Evolutionary conservation across 2,888 invertebrate species (phyloP).

Genomic region (Orchestes rusci): DNA sequence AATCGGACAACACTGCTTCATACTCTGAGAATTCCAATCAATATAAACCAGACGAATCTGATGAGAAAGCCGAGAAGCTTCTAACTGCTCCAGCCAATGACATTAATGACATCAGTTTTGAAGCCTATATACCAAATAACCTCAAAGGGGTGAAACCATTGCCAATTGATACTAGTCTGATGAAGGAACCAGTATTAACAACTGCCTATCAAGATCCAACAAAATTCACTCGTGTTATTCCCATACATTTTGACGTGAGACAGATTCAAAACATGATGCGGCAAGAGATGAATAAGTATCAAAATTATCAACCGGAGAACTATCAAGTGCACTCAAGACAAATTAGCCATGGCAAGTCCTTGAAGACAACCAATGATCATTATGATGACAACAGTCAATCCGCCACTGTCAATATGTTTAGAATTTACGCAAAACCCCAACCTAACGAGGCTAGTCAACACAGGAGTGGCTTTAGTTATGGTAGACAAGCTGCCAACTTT

Average conservation of each 20-base stretch:
- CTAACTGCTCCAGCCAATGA: conserved; percentile 1
- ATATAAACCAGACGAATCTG: not conserved
- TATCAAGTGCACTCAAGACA: not conserved
- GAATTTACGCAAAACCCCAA: conserved; percentile 7
- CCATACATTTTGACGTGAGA: conserved; percentile 18
- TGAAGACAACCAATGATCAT: too few relatives aligned
- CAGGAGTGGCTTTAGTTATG: not conserved
- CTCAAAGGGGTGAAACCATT: conserved; percentile 17
- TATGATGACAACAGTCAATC: not conserved
- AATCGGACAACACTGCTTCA: not conserved
- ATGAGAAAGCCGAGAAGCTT: not conserved
- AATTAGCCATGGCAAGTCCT: not conserved
- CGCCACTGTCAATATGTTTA: not conserved
- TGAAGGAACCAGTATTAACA: conserved; percentile 18
- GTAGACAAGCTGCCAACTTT: not conserved
- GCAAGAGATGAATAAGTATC: conserved; percentile 7
- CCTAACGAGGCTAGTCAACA: not conserved
- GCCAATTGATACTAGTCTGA: conserved; percentile 17
- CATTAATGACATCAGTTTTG: conserved; percentile 14
- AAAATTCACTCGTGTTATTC: conserved; percentile 6
- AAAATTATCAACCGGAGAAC: conserved; percentile 1
- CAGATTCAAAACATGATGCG: conserved; percentile 13
- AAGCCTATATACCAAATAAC: conserved; percentile 14
- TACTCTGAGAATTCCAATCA: conserved; percentile 4
- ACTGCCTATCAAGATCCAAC: conserved; percentile 9